Evolutionary conservation across 2,888 invertebrate genomes (phyloP).

Genomic region (Cantharis rufa): DNA sequence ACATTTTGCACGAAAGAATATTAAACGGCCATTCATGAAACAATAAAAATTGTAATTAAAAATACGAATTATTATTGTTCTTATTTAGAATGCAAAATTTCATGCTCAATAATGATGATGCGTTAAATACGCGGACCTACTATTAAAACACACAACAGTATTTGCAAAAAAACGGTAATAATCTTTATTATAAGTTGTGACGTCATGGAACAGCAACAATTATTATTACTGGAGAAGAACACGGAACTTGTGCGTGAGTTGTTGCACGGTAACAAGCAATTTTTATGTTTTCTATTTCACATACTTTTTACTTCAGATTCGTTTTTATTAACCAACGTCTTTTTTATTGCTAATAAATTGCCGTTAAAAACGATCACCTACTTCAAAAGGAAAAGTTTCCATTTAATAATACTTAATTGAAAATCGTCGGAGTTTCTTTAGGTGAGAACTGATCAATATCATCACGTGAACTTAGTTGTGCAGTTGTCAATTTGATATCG

Average conservation of each 20-base stretch:
- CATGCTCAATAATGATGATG: neutral
- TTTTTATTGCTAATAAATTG: neutral
- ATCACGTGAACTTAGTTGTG: neutral
- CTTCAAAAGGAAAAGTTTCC: neutral
- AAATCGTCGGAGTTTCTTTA: neutral
- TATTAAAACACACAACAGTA: neutral
- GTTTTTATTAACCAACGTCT: neutral
- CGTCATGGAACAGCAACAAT: neutral
- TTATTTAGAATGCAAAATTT: neutral
- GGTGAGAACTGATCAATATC: neutral
- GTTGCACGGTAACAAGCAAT: neutral
- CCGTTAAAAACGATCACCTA: neutral
- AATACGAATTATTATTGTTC: neutral
- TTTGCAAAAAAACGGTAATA: neutral
- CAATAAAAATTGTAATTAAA: neutral
- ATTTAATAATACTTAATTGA: neutral
- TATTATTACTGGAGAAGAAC: neutral
- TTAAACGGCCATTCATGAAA: neutral
- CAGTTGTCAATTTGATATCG: neutral
- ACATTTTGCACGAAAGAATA: neutral
- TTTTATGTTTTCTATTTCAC: neutral
- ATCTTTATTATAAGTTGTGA: neutral
- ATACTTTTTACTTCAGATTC: neutral
- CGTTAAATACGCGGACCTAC: neutral
- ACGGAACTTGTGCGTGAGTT: constrained; percentile 1